phyloP scores from a whole-genome alignment of 1,140 invertebrate genomes.

The Holcopasites calliopsidis region DNA sequence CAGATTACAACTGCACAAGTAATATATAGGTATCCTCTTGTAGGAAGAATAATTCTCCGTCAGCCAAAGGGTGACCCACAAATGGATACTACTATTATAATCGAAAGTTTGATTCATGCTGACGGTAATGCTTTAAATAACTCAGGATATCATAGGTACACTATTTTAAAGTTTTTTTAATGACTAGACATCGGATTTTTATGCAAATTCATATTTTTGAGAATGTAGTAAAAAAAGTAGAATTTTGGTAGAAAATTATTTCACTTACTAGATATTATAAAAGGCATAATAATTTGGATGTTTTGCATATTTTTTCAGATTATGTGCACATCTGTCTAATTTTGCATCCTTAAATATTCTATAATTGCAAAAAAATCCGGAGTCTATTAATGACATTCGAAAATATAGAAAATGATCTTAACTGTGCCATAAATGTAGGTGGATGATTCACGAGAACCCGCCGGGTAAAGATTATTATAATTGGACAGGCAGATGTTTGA shows the following conservation, averaged over 20 bases:
- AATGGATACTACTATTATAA: conserved; percentile 89
- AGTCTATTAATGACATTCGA: conserved; percentile 6
- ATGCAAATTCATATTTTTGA: no score
- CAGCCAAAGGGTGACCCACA: conserved; percentile 89
- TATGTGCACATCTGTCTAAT: no score
- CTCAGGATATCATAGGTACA: conserved; percentile 87
- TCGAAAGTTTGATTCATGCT: conserved; percentile 90
- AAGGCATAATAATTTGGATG: no score
- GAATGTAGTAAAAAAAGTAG: no score
- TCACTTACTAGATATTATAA: no score
- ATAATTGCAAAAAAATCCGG: no score
- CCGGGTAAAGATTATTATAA: conserved; percentile 94
- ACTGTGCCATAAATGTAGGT: conserved; percentile 70
- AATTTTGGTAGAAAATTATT: no score
- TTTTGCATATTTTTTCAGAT: no score
- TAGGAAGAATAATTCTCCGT: conserved; percentile 91
- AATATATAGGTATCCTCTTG: conserved; percentile 91
- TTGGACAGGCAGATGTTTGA: conserved; percentile 91
- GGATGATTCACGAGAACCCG: conserved; percentile 83
- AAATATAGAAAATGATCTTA: conserved; percentile 18
- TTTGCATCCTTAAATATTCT: no score
- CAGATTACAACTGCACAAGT: conserved; percentile 87
- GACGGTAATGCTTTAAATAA: conserved; percentile 91
- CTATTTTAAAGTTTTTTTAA: background rate
- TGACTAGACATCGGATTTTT: background rate